Evolutionary conservation across 2,113 vertebrate species (phyloP).

Genomic region (Cathartes aura): DNA sequence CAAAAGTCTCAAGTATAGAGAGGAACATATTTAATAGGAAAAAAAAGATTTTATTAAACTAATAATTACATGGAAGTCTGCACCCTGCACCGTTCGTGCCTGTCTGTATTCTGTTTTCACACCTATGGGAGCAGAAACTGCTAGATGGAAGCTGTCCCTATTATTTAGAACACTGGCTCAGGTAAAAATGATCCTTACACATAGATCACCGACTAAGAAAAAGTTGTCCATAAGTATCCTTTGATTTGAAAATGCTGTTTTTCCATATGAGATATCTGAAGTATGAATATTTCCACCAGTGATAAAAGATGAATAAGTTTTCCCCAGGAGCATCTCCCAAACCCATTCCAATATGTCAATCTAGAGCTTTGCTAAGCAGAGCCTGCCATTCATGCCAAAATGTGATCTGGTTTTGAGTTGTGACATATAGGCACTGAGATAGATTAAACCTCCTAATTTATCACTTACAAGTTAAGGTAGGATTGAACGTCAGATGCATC

Average conservation of each 20-base stretch:
- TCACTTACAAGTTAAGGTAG: slow-evolving; percentile 19
- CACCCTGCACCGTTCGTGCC: background rate
- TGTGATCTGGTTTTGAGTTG: slow-evolving; percentile 25
- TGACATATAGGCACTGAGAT: slow-evolving; percentile 36
- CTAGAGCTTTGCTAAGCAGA: background rate
- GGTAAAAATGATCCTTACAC: background rate
- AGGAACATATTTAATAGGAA: background rate
- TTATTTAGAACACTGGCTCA: background rate
- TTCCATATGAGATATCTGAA: background rate
- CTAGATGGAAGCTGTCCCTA: background rate
- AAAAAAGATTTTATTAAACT: background rate
- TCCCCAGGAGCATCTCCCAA: slow-evolving; percentile 13
- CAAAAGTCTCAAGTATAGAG: background rate
- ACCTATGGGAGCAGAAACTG: background rate
- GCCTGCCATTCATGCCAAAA: background rate
- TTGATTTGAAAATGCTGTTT: background rate
- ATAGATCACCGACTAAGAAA: background rate
- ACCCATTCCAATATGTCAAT: background rate
- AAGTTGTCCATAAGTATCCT: background rate
- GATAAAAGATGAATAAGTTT: slow-evolving; percentile 27
- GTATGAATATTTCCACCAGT: slow-evolving; percentile 7
- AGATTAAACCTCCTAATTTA: slow-evolving; percentile 20
- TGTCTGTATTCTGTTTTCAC: background rate
- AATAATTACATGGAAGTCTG: background rate
- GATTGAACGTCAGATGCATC: background rate